phyloP scores from a whole-genome alignment of 2,797 vertebrate species.

The Thripadectes ignobilis region DNA sequence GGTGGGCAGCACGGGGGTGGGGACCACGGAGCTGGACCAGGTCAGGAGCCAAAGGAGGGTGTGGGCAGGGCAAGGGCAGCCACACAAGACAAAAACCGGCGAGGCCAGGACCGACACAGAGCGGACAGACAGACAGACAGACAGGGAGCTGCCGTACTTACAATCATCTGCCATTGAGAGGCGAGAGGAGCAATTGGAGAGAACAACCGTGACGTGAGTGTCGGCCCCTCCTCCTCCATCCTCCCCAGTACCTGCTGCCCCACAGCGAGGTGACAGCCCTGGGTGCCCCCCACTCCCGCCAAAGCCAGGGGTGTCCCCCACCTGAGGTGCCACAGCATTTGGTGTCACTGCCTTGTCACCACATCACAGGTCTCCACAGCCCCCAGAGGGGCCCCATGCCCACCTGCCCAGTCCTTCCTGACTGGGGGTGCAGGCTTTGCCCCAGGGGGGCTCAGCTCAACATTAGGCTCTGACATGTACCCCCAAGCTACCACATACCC shows the following conservation, averaged over 20 bases:
- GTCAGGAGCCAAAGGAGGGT: slow-evolving; percentile 5
- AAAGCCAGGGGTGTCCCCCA: not conserved
- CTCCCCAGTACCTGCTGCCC: not conserved
- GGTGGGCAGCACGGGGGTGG: slow-evolving; percentile 44
- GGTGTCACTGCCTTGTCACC: not conserved
- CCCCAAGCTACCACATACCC: not conserved
- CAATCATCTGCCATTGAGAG: slow-evolving; percentile 94
- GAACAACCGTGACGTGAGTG: slow-evolving; percentile 73
- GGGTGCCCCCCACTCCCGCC: not conserved
- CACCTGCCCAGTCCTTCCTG: not conserved
- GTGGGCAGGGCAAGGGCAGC: slow-evolving; percentile 75
- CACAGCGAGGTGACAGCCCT: not conserved
- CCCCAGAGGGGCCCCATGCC: not conserved
- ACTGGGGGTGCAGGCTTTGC: not conserved
- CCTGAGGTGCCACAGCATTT: not conserved
- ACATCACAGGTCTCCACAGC: not conserved
- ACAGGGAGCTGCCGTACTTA: slow-evolving; percentile 92
- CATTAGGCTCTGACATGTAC: rapidly evolving
- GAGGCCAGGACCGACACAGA: slow-evolving; percentile 81
- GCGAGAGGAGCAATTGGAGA: slow-evolving; percentile 86
- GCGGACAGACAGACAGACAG: slow-evolving; percentile 91
- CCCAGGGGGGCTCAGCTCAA: rapidly evolving
- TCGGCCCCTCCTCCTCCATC: not conserved
- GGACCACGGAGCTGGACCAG: not conserved
- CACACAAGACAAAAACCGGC: slow-evolving; percentile 84